Base-by-base conservation (phyloP, 2,888 invertebrate species). In the Ischnus inquisitorius region DNA sequence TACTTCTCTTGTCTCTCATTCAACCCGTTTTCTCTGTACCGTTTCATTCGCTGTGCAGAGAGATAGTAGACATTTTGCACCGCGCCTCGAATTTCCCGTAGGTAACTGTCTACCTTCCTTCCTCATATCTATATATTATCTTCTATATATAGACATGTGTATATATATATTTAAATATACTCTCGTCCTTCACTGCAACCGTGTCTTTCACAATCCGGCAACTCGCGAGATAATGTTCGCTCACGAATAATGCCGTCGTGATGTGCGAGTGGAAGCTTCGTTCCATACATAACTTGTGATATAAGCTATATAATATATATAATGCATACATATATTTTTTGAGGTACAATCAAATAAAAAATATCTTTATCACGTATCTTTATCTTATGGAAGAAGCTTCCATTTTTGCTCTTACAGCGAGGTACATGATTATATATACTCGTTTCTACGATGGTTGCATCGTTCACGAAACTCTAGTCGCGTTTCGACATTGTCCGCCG, bases 1-100 rank as follows among this genome's bases (percentile, higher is more conserved):
- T 84, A 67, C 67, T 75, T 75, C 51, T 79, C 79, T 28, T 65
- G 72, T 51, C 72, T 78, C 81, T 60, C 77, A 74, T 72, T 72
- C 71, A 72, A 72, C 41, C 57, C 68, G 68, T 68, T 68, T 19
- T 25, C 57, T 25, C 25, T 25, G 22, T 51, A 43, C 48, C 51
- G 39, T 57, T 72, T 72, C 71, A 10, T 41, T 72, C 71, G n/a
- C 16, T 25, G 19, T 12, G 60, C 34, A 60, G 19, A 72, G 46
- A 71, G 62, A 71, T 12, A 34, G 19, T 28, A 46, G 71, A 60
- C 57, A 57, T 72, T 57, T 72, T 57, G 16, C 57, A 48, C 48
- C 16, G 48, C 54, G 71, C n/a, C 71, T 57, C 57, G 54, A 71
- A 57, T 71, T 71, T 71, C 57, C 48, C 51, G 51, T 51, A 19